Percentiles rank a stretch among this genome's conserved stretches.
Conservation (phyloP, 2,888 invertebrate species). For the Xestobium rufovillosum region DNA sequence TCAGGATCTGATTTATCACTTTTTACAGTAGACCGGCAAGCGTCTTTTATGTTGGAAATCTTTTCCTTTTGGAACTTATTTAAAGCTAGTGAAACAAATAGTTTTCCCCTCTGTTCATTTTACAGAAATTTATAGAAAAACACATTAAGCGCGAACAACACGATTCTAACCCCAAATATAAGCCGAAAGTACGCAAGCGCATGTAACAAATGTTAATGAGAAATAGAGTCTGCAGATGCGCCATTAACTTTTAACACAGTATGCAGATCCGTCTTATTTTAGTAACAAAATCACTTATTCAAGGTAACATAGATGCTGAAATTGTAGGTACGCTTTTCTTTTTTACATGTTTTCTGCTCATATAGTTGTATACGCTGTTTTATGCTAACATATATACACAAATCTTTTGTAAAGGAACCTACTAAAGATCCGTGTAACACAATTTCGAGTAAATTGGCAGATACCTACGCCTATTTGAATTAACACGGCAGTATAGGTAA, state of each 20-base stretch:
- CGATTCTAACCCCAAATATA: not conserved
- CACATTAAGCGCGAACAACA: not conserved
- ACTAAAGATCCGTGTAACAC: not conserved
- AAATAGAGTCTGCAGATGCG: slow-evolving; percentile 1
- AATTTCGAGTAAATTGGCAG: not conserved
- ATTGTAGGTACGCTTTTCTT: slow-evolving; percentile 2
- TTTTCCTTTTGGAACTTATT: not conserved
- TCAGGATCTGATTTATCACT: not conserved
- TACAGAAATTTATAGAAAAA: not conserved
- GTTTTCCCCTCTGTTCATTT: slow-evolving; percentile 1
- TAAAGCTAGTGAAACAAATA: slow-evolving; percentile 1
- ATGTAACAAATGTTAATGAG: not conserved
- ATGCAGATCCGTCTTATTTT: not conserved
- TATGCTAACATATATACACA: slow-evolving; percentile 1
- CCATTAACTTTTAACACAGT: not conserved
- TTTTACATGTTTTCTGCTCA: not conserved
- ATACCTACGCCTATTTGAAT: slow-evolving; percentile 1
- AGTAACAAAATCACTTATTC: slow-evolving; percentile 1
- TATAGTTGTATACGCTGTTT: not conserved
- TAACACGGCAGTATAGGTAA: slow-evolving; percentile 3
- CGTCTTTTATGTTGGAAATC: not conserved
- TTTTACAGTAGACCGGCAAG: not conserved
- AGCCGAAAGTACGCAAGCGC: not conserved
- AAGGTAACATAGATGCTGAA: not conserved
- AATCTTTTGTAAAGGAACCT: not conserved